These are phyloP conservation scores for Gnatocerus cornutus DNA, from an alignment of 2,888 invertebrate species.

Conservation along the genomic window DNA sequence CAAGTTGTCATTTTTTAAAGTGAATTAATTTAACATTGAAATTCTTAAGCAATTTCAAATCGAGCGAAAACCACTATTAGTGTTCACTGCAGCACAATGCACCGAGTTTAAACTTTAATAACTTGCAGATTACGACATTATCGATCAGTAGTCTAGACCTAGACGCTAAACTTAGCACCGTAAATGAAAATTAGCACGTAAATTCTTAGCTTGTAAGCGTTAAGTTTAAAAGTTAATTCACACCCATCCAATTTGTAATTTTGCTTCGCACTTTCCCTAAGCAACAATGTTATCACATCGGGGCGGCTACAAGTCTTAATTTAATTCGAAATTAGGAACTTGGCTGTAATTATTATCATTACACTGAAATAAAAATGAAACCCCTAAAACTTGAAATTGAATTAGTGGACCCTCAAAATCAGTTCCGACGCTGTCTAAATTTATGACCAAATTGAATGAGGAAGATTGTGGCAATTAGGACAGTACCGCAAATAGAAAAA, in stretches of 20 bases:
- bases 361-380: slow-evolving; percentile 27
- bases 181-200: slow-evolving; percentile 35
- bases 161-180: slow-evolving; percentile 21
- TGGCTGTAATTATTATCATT: slow-evolving; percentile 14
- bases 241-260: slow-evolving; percentile 34
- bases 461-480: neutral
- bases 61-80: slow-evolving; percentile 16
- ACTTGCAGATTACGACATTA: slow-evolving; percentile 30
- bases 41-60: slow-evolving; percentile 7
- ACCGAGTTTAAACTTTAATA: slow-evolving; percentile 19
- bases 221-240: slow-evolving; percentile 33
- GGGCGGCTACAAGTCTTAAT: slow-evolving; percentile 24
- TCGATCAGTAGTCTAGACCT: slow-evolving; percentile 31
- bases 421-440: slow-evolving; percentile 36
- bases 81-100: neutral
- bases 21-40: neutral
- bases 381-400: slow-evolving; percentile 38
- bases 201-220: slow-evolving; percentile 27
- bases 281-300: slow-evolving; percentile 27
- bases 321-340: slow-evolving; percentile 22
- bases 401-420: slow-evolving; percentile 39
- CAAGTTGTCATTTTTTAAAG: neutral
- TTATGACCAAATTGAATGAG: slow-evolving; percentile 29
- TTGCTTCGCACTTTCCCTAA: slow-evolving; percentile 9
- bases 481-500: neutral